Conservation (phyloP, 2,113 vertebrate genomes). For the Paramisgurnus dabryanus region DNA sequence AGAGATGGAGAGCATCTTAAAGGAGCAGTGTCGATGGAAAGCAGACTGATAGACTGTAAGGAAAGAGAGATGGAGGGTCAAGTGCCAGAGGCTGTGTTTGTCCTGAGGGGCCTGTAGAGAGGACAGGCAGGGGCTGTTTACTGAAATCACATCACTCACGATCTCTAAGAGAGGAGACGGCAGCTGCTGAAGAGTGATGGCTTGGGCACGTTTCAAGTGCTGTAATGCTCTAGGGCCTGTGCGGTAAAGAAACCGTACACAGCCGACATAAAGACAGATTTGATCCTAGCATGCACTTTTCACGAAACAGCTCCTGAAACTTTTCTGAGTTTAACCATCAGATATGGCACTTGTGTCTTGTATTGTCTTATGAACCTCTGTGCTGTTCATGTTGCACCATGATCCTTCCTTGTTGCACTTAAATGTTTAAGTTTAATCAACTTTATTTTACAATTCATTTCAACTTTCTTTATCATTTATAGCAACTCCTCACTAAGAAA, state of each 20-base stretch:
- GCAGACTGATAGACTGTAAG: background rate
- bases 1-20: background rate
- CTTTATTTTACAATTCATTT: too few relatives aligned
- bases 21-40: background rate
- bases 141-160: background rate
- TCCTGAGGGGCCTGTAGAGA: conserved; percentile 9
- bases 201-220: background rate
- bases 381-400: too few relatives aligned
- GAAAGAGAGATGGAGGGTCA: conserved; percentile 8
- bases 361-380: too few relatives aligned
- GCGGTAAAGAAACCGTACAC: conserved; percentile 1
- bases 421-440: too few relatives aligned
- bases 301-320: too few relatives aligned
- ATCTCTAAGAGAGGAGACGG: conserved; percentile 8
- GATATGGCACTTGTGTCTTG: too few relatives aligned
- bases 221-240: background rate
- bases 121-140: conserved; percentile 10
- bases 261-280: background rate
- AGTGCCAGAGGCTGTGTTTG: conserved; percentile 20
- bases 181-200: conserved; percentile 12
- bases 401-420: too few relatives aligned
- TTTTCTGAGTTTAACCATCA: too few relatives aligned
- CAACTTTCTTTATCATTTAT: too few relatives aligned
- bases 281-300: too few relatives aligned
- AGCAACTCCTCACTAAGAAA: too few relatives aligned